phyloP scores from a whole-genome alignment of 2,113 vertebrate species.

The Gallinago undulata region DNA sequence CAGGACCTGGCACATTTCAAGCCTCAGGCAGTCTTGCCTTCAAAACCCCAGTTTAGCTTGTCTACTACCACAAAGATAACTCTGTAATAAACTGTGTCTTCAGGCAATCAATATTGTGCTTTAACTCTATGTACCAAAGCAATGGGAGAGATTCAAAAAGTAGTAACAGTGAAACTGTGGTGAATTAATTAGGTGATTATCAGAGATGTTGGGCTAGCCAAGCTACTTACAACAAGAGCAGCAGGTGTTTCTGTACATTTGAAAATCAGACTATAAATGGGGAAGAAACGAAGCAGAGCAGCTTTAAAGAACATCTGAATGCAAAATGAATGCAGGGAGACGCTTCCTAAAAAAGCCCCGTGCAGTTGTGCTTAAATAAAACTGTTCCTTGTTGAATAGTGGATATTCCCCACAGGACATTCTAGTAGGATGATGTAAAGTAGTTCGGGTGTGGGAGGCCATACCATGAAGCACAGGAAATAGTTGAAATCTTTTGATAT shows the following conservation, averaged over 20 bases:
- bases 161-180: background rate
- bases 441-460: conserved; percentile 74
- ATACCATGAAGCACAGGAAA: conserved; percentile 80
- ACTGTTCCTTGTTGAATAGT: conserved; percentile 64
- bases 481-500: conserved; percentile 77
- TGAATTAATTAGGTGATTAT: background rate
- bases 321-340: background rate
- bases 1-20: background rate
- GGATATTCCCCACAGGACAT: conserved; percentile 73
- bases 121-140: background rate
- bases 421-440: conserved; percentile 79
- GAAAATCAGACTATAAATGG: background rate
- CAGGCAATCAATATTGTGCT: background rate
- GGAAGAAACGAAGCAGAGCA: background rate
- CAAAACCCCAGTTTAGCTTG: background rate
- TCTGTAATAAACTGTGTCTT: background rate
- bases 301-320: background rate
- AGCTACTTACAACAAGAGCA: background rate
- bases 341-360: background rate
- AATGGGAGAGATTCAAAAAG: background rate
- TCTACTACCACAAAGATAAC: background rate
- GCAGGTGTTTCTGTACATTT: background rate
- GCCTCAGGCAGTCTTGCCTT: background rate
- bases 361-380: conserved; percentile 58
- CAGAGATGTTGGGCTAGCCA: background rate